phyloP scores from a whole-genome alignment of 1,140 invertebrate genomes.

The Rhyzopertha dominica region DNA sequence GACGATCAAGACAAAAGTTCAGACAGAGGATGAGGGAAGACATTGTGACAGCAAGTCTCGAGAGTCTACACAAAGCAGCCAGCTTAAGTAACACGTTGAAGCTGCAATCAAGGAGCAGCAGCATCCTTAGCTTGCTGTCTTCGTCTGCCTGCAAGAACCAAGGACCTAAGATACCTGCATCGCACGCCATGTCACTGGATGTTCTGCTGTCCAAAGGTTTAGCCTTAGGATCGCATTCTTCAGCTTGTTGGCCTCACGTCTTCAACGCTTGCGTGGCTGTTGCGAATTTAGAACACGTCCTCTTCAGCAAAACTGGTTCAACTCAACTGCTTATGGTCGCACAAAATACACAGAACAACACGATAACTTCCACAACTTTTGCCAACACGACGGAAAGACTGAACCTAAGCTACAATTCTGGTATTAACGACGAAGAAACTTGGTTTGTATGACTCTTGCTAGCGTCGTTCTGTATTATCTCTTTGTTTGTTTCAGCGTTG shows the following conservation, averaged over 20 bases:
- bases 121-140: conserved; percentile 73
- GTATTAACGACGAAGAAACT: conserved; percentile 61
- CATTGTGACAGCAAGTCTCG: conserved; percentile 78
- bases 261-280: conserved; percentile 89
- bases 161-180: conserved; percentile 70
- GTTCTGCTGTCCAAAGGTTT: conserved; percentile 65
- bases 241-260: conserved; percentile 90
- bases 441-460: too few species aligned
- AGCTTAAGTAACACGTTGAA: conserved; percentile 67
- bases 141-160: conserved; percentile 66
- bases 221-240: conserved; percentile 83
- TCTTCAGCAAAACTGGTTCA: conserved; percentile 67
- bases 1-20: conserved; percentile 48
- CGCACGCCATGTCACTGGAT: conserved; percentile 86
- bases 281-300: conserved; percentile 79
- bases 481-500: conserved; percentile 54
- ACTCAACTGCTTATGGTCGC: conserved; percentile 47
- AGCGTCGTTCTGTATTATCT: conserved; percentile 9
- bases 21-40: conserved; percentile 59
- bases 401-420: conserved; percentile 51
- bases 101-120: conserved; percentile 78
- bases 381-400: conserved; percentile 44
- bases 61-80: conserved; percentile 81
- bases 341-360: conserved; percentile 46
- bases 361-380: conserved; percentile 39